Percentiles rank a stretch among this genome's conserved stretches.
Conservation (phyloP, 2,888 invertebrate species). For the Crematogaster levior region DNA sequence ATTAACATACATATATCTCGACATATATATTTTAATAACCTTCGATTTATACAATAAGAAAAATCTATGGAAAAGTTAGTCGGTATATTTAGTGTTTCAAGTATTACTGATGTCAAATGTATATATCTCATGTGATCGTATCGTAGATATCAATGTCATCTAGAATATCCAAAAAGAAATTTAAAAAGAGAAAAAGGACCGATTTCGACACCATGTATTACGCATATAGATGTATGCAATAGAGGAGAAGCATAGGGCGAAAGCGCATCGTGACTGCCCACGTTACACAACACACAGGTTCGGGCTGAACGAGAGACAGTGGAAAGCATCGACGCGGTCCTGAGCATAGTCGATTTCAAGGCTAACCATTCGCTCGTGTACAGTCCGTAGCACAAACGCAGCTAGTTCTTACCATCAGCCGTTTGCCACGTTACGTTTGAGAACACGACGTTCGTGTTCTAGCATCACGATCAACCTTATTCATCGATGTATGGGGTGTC, state of each 20-base stretch:
- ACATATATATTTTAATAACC: neutral
- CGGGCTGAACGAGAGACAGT: constrained; percentile 62
- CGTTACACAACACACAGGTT: constrained; percentile 53
- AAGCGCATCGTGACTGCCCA: constrained; percentile 39
- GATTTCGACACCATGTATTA: neutral
- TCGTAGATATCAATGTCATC: neutral
- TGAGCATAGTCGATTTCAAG: constrained; percentile 78
- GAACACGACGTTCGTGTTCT: constrained; percentile 15
- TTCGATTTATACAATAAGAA: neutral
- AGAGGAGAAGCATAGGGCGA: neutral
- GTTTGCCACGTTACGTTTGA: constrained; percentile 26
- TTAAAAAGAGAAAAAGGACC: neutral
- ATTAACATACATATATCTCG: too few relatives aligned
- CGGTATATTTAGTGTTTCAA: neutral
- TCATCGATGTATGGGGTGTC: constrained; percentile 16
- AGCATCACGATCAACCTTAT: neutral
- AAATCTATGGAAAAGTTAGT: neutral
- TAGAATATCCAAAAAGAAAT: neutral
- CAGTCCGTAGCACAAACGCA: constrained; percentile 76
- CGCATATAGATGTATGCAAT: neutral
- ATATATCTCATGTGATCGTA: neutral
- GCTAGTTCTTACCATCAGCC: constrained; percentile 23
- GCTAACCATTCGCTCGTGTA: constrained; percentile 81
- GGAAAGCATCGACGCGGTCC: constrained; percentile 71
- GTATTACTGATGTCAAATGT: too few relatives aligned